Percentiles rank a stretch among this genome's conserved stretches.
These are phyloP conservation scores for Zaprionus davidi DNA, from an alignment of 1,140 invertebrate genomes.

Conservation along the genomic window DNA sequence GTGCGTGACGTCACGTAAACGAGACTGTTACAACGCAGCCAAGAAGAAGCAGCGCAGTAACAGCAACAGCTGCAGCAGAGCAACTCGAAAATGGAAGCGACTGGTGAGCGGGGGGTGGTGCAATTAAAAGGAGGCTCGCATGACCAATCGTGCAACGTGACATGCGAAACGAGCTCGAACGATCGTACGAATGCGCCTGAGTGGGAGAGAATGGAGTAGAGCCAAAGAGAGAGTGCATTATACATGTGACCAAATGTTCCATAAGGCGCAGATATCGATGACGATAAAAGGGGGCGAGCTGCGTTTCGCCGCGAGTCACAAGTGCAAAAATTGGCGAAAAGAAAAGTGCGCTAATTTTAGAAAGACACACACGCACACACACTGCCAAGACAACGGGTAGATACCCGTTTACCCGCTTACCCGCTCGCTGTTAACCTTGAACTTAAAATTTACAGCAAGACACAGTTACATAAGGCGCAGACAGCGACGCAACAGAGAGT, in stretches of 20 bases:
- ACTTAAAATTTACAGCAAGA: conserved; percentile 44
- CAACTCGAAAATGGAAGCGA: conserved; percentile 38
- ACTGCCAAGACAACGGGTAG: not conserved
- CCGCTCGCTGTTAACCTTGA: conserved; percentile 56
- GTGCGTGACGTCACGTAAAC: conserved; percentile 77
- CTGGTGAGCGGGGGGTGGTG: not conserved
- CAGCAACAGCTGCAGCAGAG: conserved; percentile 10
- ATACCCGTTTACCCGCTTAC: not conserved
- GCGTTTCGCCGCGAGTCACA: conserved; percentile 21
- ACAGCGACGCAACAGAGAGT: conserved; percentile 17
- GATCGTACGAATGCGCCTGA: not conserved
- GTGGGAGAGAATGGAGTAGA: not conserved
- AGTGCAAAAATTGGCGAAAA: conserved; percentile 51
- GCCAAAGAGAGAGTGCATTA: not conserved
- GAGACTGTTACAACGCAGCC: conserved; percentile 58
- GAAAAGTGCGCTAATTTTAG: conserved; percentile 40
- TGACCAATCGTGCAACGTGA: conserved; percentile 64
- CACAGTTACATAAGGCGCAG: conserved; percentile 42
- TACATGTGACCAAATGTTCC: conserved; percentile 61
- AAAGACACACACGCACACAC: conserved; percentile 27
- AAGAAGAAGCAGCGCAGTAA: conserved; percentile 10
- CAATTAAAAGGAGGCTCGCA: not conserved
- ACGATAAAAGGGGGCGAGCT: conserved; percentile 28
- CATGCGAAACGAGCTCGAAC: conserved; percentile 24
- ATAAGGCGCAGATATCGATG: conserved; percentile 53